A percentile compares a stretch with the other conserved stretches of the same genome.
phyloP scores from a whole-genome alignment of 2,113 vertebrate species.

The Nycticorax nycticorax region DNA sequence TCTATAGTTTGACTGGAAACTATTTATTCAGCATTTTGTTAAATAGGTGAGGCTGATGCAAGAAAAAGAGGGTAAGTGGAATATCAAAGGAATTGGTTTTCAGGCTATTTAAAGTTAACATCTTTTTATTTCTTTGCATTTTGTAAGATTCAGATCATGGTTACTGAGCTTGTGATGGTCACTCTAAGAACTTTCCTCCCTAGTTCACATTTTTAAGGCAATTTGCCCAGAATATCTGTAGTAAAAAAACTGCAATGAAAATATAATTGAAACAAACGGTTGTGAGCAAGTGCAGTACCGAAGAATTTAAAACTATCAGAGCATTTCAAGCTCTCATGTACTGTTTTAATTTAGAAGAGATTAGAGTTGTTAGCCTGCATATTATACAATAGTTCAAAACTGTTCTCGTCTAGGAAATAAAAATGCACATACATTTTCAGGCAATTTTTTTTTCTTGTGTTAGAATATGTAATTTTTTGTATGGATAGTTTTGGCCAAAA shows the following conservation, averaged over 20 bases:
- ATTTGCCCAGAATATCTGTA: not conserved
- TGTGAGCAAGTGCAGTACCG: not conserved
- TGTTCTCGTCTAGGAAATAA: not conserved
- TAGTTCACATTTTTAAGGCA: not conserved
- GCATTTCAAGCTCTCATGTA: not conserved
- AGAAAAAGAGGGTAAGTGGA: not conserved
- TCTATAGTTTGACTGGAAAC: not conserved
- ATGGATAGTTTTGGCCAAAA: not conserved
- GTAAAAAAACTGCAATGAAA: not conserved
- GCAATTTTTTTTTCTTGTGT: not conserved
- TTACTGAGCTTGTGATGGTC: not conserved
- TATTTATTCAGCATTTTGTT: not conserved
- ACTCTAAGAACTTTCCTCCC: not conserved
- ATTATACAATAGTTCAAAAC: not conserved
- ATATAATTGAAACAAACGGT: not conserved
- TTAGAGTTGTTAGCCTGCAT: not conserved
- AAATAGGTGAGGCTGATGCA: not conserved
- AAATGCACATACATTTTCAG: not conserved
- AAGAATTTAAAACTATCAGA: conserved; percentile 7
- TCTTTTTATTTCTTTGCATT: not conserved
- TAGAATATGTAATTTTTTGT: not conserved
- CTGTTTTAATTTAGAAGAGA: conserved; percentile 13
- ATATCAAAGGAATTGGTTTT: not conserved
- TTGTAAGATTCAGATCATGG: not conserved
- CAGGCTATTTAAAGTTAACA: not conserved